Conservation (phyloP, 53 echinoderm and acorn worm species). For the Holothuria scabra region DNA sequence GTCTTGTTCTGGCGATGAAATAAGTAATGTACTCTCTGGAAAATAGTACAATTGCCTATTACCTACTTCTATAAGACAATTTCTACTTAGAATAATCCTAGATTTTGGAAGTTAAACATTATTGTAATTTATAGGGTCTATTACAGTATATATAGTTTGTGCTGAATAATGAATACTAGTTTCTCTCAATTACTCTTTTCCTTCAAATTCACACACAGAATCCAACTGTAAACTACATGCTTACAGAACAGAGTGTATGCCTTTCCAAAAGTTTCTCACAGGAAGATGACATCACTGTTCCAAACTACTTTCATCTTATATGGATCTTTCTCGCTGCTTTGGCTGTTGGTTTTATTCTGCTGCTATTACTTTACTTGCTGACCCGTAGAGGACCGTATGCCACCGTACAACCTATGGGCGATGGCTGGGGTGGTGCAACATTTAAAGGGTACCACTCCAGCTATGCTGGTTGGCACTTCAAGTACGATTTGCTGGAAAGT, state of each 20-base stretch:
- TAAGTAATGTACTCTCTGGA: too few species aligned
- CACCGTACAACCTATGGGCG: constrained; percentile 73
- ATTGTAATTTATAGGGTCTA: too few species aligned
- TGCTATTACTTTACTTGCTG: constrained; percentile 68
- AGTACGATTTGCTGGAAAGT: constrained; percentile 18
- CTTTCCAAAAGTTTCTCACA: constrained; percentile 10
- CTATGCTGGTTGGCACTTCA: constrained; percentile 34
- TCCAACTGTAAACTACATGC: not conserved
- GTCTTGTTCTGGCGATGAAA: too few species aligned
- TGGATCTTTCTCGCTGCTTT: constrained; percentile 78
- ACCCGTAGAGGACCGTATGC: constrained; percentile 71
- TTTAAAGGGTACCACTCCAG: not conserved
- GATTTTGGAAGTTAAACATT: too few species aligned
- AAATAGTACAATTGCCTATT: too few species aligned
- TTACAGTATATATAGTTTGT: too few species aligned
- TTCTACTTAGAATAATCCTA: too few species aligned
- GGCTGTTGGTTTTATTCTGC: constrained; percentile 66
- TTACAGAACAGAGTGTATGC: not conserved
- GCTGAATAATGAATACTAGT: too few species aligned
- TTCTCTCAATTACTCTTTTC: too few species aligned
- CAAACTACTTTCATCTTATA: constrained; percentile 20
- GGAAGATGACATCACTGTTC: not conserved
- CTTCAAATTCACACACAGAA: not conserved
- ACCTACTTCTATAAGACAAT: too few species aligned
- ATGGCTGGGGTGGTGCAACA: constrained; percentile 31